Conservation (phyloP, 2,888 invertebrate species). For the Coremacera marginata region DNA sequence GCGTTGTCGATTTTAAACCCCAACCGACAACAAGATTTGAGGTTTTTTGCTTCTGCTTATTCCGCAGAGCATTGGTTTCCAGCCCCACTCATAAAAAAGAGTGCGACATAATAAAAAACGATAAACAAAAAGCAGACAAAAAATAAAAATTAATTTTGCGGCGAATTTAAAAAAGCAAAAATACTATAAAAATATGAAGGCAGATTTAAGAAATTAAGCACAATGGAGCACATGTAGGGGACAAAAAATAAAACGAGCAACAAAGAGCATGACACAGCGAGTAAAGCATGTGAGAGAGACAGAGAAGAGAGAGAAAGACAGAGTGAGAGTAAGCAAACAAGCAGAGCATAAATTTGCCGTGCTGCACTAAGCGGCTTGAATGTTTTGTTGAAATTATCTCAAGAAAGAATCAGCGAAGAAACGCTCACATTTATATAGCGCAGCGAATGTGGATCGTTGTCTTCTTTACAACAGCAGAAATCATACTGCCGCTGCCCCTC, state of each 20-base stretch:
- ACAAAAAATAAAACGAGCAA: not conserved
- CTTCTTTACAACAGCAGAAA: not conserved
- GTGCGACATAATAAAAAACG: not conserved
- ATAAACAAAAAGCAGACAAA: not conserved
- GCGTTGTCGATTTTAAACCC: slow-evolving; percentile 52
- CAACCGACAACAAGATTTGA: not conserved
- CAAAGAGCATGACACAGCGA: not conserved
- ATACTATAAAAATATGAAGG: not conserved
- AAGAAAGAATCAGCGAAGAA: not conserved
- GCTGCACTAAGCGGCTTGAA: not conserved
- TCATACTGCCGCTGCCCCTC: not conserved
- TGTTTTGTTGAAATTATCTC: not conserved
- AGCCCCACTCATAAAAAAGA: not conserved
- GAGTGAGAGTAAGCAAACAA: not conserved
- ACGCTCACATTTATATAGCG: not conserved
- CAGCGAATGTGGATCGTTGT: not conserved
- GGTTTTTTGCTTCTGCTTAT: not conserved
- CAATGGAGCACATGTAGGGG: not conserved
- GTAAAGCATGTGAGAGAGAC: not conserved
- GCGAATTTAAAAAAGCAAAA: not conserved
- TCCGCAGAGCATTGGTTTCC: not conserved
- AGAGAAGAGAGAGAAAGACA: not conserved
- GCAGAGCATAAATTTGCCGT: slow-evolving; percentile 20
- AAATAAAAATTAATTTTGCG: not conserved
- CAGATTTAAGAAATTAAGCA: not conserved